Conservation (phyloP, 2,113 vertebrate genomes). For the Halcyon senegalensis region DNA sequence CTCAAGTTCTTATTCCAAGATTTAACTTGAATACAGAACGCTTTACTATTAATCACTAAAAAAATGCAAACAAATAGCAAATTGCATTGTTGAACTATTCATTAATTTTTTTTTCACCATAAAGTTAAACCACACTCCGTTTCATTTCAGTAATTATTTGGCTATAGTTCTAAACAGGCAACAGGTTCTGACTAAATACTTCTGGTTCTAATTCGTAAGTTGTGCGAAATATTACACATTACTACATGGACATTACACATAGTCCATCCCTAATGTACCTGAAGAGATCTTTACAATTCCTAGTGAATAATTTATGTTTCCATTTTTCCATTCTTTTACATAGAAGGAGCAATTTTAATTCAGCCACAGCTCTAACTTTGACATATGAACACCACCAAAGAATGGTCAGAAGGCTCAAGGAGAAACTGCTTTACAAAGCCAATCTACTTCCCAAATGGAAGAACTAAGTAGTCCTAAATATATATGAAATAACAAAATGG, state of each 20-base stretch:
- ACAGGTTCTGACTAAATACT: not conserved
- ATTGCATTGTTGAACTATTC: not conserved
- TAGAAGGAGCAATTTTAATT: not conserved
- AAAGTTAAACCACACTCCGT: not conserved
- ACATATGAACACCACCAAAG: not conserved
- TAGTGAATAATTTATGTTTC: not conserved
- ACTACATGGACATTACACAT: no score
- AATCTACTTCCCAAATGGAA: not conserved
- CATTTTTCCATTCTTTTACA: not conserved
- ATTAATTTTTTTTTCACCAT: not conserved
- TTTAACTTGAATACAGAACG: not conserved
- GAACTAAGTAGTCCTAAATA: not conserved
- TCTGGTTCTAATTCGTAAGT: not conserved
- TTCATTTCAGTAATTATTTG: slow-evolving; percentile 7
- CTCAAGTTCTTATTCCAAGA: not conserved
- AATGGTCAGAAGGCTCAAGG: not conserved
- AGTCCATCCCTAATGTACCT: not conserved
- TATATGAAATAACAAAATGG: not conserved
- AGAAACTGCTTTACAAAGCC: not conserved
- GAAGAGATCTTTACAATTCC: not conserved
- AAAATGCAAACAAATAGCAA: not conserved
- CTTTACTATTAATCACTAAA: not conserved
- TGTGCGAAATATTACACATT: not conserved
- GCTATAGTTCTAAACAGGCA: slow-evolving; percentile 26
- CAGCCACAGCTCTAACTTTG: not conserved